phyloP scores from a whole-genome alignment of 1,140 invertebrate species.

The Platyura marginata region DNA sequence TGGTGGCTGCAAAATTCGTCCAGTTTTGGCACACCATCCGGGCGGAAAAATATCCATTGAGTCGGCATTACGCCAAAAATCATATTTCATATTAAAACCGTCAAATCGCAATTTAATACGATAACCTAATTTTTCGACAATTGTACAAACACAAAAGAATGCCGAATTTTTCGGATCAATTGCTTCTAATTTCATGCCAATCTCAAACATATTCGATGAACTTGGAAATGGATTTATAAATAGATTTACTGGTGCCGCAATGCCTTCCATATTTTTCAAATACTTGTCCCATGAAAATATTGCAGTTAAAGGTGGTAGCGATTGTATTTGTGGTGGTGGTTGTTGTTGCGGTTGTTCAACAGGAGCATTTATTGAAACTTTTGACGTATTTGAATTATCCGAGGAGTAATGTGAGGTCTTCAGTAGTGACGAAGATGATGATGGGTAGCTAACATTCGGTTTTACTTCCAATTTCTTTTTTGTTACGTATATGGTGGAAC shows the following conservation, averaged over 20 bases:
- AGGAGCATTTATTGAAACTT: not conserved
- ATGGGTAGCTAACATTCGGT: not conserved
- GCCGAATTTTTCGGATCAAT: slow-evolving; percentile 84
- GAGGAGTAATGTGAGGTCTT: not conserved
- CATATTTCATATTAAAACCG: slow-evolving; percentile 73
- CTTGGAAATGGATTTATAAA: slow-evolving; percentile 61
- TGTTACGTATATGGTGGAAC: no score
- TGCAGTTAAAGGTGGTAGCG: no score
- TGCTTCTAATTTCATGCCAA: slow-evolving; percentile 85
- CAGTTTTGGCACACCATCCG: slow-evolving; percentile 81
- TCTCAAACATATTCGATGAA: slow-evolving; percentile 49
- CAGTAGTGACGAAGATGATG: no score
- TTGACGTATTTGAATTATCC: not conserved
- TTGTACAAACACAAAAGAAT: slow-evolving; percentile 71
- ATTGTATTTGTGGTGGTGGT: no score
- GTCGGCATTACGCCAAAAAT: slow-evolving; percentile 89
- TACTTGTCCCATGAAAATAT: not conserved
- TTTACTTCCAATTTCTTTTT: not conserved
- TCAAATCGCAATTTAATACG: slow-evolving; percentile 82
- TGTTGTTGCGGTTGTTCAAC: not conserved
- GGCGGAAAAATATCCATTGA: slow-evolving; percentile 79
- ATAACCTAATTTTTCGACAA: slow-evolving; percentile 67
- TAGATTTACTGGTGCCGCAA: slow-evolving; percentile 45
- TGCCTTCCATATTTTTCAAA: not conserved
- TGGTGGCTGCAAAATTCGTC: slow-evolving; percentile 54